Evolutionary conservation across 2,797 vertebrate species (phyloP).

Genomic region (Schizopygopsis pylzovi): DNA sequence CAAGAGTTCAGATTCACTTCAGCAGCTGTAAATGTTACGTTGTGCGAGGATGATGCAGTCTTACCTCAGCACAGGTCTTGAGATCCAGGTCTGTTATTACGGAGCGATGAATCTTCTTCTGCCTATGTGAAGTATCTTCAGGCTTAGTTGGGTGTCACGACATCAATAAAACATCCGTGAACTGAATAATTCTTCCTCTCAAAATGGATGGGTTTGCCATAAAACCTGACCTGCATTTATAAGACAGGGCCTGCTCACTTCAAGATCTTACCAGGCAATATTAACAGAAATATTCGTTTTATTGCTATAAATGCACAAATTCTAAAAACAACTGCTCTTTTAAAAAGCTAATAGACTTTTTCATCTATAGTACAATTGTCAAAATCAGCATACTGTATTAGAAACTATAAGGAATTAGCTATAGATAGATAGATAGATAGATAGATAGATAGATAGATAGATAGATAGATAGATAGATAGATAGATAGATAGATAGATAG

Average conservation of each 20-base stretch:
- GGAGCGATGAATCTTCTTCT: conserved; percentile 11
- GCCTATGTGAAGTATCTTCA: conserved; percentile 19
- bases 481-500: too few species aligned
- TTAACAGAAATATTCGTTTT: not conserved
- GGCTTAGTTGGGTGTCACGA: not conserved
- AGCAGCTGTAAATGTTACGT: not conserved
- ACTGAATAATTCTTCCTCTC: conserved; percentile 27
- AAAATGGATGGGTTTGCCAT: conserved; percentile 7
- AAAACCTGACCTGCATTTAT: conserved; percentile 14
- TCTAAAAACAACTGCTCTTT: too few species aligned
- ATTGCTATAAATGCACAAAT: not conserved
- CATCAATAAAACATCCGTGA: conserved; percentile 39
- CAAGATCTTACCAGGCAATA: not conserved
- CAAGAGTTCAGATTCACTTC: not conserved
- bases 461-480: too few species aligned
- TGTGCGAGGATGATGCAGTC: not conserved
- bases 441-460: too few species aligned
- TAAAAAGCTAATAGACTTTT: not conserved
- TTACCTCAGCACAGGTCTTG: not conserved
- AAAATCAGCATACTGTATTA: not conserved
- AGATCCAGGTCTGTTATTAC: conserved; percentile 7
- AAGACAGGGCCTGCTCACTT: not conserved
- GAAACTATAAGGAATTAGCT: not conserved
- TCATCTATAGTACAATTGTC: not conserved
- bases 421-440: not conserved